These are phyloP conservation scores for Suillia variegata DNA, from an alignment of 2,888 invertebrate species.

Conservation along the genomic window DNA sequence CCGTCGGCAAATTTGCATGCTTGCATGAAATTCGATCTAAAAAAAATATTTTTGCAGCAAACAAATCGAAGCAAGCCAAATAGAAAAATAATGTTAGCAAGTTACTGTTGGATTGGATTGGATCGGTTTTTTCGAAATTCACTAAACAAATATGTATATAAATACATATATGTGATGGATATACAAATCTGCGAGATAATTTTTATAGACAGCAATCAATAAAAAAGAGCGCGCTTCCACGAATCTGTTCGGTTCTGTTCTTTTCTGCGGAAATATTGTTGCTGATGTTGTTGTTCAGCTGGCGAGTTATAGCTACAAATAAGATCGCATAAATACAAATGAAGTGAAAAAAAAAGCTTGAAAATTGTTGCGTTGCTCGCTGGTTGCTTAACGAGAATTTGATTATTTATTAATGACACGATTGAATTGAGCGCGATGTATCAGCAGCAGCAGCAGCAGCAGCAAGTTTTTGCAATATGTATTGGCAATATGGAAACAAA, in stretches of 20 bases:
- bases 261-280: conserved; percentile 10
- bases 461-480: no score
- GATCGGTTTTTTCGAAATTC: not conserved
- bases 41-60: conserved; percentile 16
- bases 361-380: not conserved
- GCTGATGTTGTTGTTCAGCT: not conserved
- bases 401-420: conserved; percentile 51
- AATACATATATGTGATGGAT: no score
- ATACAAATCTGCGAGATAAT: no score
- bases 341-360: not conserved
- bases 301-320: not conserved
- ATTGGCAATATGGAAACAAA: not conserved
- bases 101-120: no score
- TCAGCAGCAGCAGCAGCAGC: no score
- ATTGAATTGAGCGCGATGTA: conserved; percentile 24
- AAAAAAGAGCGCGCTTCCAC: conserved; percentile 17
- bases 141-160: not conserved
- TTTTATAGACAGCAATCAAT: conserved; percentile 25
- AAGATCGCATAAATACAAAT: conserved; percentile 8
- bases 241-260: conserved; percentile 9
- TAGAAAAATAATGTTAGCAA: no score
- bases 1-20: conserved; percentile 31
- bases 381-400: conserved; percentile 46
- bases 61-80: no score
- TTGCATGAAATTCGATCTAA: conserved; percentile 34